These are phyloP conservation scores for Temnothorax unifasciatus DNA, from an alignment of 2,888 invertebrate species.

Conservation along the genomic window DNA sequence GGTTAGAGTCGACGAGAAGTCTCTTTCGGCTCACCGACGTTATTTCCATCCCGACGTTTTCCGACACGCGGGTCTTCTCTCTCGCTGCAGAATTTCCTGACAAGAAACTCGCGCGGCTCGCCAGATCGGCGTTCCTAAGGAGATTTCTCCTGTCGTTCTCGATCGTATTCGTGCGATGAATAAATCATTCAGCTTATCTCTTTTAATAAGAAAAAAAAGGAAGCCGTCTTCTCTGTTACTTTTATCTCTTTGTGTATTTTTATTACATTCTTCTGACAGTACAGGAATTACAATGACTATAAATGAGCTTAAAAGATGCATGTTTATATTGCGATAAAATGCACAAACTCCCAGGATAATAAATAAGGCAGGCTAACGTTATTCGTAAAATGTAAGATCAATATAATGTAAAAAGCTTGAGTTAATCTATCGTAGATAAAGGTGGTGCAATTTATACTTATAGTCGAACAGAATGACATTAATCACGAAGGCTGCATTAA, in stretches of 20 bases:
- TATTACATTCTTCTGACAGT: constrained; percentile 6
- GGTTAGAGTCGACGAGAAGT: constrained; percentile 17
- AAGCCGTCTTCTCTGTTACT: background rate
- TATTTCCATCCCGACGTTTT: constrained; percentile 49
- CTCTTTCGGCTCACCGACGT: constrained; percentile 44
- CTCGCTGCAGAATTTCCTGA: constrained; percentile 42
- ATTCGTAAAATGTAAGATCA: constrained; percentile 17
- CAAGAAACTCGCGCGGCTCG: constrained; percentile 41
- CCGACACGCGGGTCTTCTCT: constrained; percentile 35
- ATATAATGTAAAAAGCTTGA: background rate
- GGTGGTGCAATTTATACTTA: constrained; percentile 26
- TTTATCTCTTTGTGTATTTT: constrained; percentile 3
- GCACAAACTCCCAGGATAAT: background rate
- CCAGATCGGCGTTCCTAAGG: constrained; percentile 27
- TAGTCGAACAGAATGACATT: constrained; percentile 44
- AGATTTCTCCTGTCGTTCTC: constrained; percentile 43
- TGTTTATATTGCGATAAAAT: background rate
- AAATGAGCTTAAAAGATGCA: background rate
- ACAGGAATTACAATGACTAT: background rate
- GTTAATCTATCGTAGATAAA: constrained; percentile 12
- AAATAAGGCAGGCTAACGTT: background rate
- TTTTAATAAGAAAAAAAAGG: constrained; percentile 14
- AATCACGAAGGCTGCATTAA: constrained; percentile 41
- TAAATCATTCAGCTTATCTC: constrained; percentile 31
- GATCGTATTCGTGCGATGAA: constrained; percentile 49